These are phyloP conservation scores for Noctua pronuba DNA, from an alignment of 2,888 invertebrate genomes.

Conservation along the genomic window DNA sequence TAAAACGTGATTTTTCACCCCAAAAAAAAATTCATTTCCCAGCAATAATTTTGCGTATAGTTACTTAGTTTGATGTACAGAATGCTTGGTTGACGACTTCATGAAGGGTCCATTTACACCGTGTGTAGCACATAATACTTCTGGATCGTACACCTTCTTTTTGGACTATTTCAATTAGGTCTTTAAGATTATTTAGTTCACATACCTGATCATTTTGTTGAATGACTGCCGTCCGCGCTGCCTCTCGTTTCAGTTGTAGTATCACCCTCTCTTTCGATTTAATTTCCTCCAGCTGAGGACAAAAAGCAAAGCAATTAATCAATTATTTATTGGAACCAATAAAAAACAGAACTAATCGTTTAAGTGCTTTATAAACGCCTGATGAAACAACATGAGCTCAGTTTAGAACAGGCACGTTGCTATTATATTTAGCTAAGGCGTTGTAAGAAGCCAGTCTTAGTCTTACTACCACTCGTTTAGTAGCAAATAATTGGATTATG, in stretches of 20 bases:
- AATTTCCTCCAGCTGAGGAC: slow-evolving; percentile 92
- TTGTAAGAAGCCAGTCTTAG: slow-evolving; percentile 3
- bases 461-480: slow-evolving; percentile 2
- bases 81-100: too few relatives aligned
- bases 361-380: slow-evolving; percentile 29
- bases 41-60: too few relatives aligned
- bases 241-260: slow-evolving; percentile 89
- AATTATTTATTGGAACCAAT: slow-evolving; percentile 8
- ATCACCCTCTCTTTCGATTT: slow-evolving; percentile 93
- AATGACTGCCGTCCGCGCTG: slow-evolving; percentile 77
- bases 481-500: slow-evolving; percentile 37
- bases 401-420: slow-evolving; percentile 30
- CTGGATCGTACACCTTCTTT: not conserved
- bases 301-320: slow-evolving; percentile 54
- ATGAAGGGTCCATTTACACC: too few relatives aligned
- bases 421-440: slow-evolving; percentile 46
- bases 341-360: not conserved
- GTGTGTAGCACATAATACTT: not conserved
- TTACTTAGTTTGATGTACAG: too few relatives aligned
- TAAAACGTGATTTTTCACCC: too few relatives aligned
- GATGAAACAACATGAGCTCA: not conserved
- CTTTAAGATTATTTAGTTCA: not conserved
- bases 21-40: too few relatives aligned
- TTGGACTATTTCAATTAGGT: not conserved
- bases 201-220: slow-evolving; percentile 84